Percentiles rank a stretch among this genome's conserved stretches.
These are phyloP conservation scores for Tinamus major DNA, from an alignment of 2,797 vertebrate genomes.

Conservation along the genomic window DNA sequence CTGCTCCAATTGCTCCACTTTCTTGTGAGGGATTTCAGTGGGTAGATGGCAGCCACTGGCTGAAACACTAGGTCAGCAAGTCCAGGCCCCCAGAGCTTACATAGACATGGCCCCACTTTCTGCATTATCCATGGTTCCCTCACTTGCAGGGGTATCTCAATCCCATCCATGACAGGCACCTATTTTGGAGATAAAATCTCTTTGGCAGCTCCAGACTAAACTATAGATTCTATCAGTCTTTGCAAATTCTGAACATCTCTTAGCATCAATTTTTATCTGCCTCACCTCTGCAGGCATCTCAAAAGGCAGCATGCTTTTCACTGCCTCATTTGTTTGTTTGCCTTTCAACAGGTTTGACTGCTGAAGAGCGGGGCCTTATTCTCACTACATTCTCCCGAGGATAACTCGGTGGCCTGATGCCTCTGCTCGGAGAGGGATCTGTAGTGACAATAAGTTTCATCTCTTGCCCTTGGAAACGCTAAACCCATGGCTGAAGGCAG, in stretches of 20 bases:
- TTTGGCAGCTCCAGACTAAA: background rate
- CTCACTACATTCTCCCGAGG: background rate
- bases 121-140: background rate
- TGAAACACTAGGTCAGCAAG: background rate
- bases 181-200: background rate
- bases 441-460: background rate
- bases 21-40: background rate
- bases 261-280: background rate
- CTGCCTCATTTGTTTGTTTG: background rate
- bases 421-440: background rate
- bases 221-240: background rate
- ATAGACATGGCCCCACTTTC: background rate
- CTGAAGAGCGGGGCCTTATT: background rate
- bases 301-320: background rate
- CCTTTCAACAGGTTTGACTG: background rate
- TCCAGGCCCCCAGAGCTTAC: background rate
- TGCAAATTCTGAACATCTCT: background rate
- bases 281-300: background rate
- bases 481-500: background rate
- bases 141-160: accelerated
- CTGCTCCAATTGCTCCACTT: accelerated
- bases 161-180: background rate
- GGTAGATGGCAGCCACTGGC: background rate
- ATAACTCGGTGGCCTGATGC: background rate
- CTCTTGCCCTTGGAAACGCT: background rate